Percentiles rank a stretch among this genome's conserved stretches.
phyloP scores from a whole-genome alignment of 2,888 invertebrate genomes.

The Coenonympha glycerion region DNA sequence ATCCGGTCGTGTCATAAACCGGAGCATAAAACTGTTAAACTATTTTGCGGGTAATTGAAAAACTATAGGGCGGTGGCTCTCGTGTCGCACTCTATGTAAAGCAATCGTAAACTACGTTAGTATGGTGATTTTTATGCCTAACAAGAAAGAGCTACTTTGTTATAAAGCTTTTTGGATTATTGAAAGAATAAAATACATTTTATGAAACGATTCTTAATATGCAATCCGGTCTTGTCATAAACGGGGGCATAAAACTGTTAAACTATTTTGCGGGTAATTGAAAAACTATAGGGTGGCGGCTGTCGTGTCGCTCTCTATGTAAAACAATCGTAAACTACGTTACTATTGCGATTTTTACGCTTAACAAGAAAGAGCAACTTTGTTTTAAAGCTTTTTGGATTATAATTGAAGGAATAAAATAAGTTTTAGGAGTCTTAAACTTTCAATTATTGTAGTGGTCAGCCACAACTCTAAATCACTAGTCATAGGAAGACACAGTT shows the following conservation, averaged over 20 bases:
- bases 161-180: neutral
- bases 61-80: conserved; percentile 21
- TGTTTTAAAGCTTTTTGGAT: neutral
- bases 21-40: conserved; percentile 17
- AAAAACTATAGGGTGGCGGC: conserved; percentile 23
- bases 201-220: neutral
- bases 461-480: neutral
- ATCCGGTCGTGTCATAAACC: conserved; percentile 20
- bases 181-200: neutral
- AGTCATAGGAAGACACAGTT: too few relatives aligned
- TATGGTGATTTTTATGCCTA: conserved; percentile 8
- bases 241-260: conserved; percentile 17
- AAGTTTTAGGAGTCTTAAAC: conserved; percentile 1
- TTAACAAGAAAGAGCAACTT: conserved; percentile 1
- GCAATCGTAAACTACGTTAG: conserved; percentile 20
- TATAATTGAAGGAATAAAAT: neutral
- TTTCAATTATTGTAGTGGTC: neutral
- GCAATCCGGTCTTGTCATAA: conserved; percentile 19
- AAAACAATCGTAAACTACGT: conserved; percentile 20
- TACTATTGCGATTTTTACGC: conserved; percentile 10
- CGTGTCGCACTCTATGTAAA: too few relatives aligned
- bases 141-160: conserved; percentile 1
- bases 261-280: conserved; percentile 23
- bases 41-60: conserved; percentile 25
- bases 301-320: too few relatives aligned